A percentile compares a stretch with the other conserved stretches of the same genome.
These are phyloP conservation scores for Xanthia togata DNA, from an alignment of 2,888 invertebrate species.

Conservation along the genomic window DNA sequence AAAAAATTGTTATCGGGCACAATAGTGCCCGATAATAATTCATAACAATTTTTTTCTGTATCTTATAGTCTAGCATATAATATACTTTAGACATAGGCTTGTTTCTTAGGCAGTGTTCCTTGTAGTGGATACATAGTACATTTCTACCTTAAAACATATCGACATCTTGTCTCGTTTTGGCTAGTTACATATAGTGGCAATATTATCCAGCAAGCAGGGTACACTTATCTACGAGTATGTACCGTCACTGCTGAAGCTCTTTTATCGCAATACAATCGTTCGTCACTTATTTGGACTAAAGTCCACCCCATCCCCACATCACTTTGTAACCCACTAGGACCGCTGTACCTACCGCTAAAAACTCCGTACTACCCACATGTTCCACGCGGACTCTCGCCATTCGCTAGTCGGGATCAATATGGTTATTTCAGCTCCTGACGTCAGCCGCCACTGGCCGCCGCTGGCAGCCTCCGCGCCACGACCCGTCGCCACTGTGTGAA, in stretches of 20 bases:
- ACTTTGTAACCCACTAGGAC: background rate
- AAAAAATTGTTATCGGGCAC: too few species aligned
- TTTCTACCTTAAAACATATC: background rate
- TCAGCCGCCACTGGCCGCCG: background rate
- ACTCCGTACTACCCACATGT: background rate
- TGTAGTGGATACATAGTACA: background rate
- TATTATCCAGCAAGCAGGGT: background rate
- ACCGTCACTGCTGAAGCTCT: too few species aligned
- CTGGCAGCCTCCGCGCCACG: background rate
- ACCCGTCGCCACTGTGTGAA: slow-evolving; percentile 12
- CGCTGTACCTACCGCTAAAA: background rate
- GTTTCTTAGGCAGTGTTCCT: background rate
- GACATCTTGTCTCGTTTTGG: background rate
- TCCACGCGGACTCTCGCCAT: background rate
- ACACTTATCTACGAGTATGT: background rate
- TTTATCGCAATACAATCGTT: background rate
- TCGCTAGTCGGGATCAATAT: slow-evolving; percentile 38
- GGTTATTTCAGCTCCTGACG: slow-evolving; percentile 24
- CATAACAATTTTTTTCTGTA: too few species aligned
- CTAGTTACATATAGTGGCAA: background rate
- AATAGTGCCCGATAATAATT: too few species aligned
- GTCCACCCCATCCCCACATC: background rate
- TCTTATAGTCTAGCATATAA: too few species aligned
- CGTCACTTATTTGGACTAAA: background rate
- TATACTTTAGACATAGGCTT: slow-evolving; percentile 21